Base-by-base conservation (phyloP, 2,888 invertebrate species). In the Cecidostiba fungosa region DNA sequence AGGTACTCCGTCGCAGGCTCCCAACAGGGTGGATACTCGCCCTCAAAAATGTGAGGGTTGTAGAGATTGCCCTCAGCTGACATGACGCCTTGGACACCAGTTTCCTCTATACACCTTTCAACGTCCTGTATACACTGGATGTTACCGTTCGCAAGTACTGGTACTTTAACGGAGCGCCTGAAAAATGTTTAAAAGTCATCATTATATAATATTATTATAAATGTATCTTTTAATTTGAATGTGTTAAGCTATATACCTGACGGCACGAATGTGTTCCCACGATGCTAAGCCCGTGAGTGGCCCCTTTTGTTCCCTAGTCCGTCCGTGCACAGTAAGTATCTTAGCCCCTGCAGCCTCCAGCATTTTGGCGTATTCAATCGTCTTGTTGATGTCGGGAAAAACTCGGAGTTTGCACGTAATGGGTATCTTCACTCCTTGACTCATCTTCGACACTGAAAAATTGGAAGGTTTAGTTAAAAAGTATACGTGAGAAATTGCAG, bases 101-200 rank as follows among this genome's bases (percentile, higher is more conserved):
- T 99, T 90, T 96, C 96, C 83, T 95, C 94, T 78, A 99, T 93
- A 93, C 99, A 99, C 87, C 96, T 95, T 84, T 96, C 94, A 1
- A 98, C 96, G 95, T 99, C 99, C 90, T 96, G 96, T 89, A 98
- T 93, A 90, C 97, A 97, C 93, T 99, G 98, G 89, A 99, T 98
- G 92, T 99, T 99, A 23, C 99, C 99, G 94, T 99, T 99, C 39
- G 99, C 98, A 92, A 99, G 96, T 91, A 99, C 97, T 19, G 99
- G 99, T 91, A 99, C 97, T 87, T 95, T 96, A 36, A 99, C 96
- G 85, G 96, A 36, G 6, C 39, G 50, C 23, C 86, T 86, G 54
- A 29, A 39, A 47, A 72, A 19, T 19, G 3, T 19, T 3, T 3
- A 50, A 19, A 47, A 47, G 1, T 43, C 1, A 6, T 47, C 14